A percentile compares a stretch with the other conserved stretches of the same genome.
These are phyloP conservation scores for Callipepla squamata DNA, from an alignment of 2,113 vertebrate genomes.

Conservation along the genomic window DNA sequence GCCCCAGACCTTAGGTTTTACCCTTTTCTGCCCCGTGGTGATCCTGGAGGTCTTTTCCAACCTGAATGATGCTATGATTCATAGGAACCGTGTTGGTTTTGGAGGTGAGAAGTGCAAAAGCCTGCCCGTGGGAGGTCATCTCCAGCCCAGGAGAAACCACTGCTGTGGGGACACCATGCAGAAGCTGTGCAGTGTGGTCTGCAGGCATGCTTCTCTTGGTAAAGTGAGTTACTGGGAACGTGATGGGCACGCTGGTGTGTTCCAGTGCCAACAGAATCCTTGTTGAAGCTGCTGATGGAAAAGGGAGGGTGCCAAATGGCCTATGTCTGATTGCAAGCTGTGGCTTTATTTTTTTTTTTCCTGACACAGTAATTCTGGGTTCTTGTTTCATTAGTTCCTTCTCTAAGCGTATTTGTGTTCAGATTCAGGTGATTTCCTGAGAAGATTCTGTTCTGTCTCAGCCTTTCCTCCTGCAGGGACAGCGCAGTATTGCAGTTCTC, in stretches of 20 bases:
- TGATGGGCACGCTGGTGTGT: not conserved
- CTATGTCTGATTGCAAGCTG: not conserved
- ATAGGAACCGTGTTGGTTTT: fast-evolving
- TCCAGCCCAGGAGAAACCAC: too few species aligned
- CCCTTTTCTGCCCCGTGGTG: too few species aligned
- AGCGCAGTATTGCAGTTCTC: not conserved
- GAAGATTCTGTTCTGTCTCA: not conserved
- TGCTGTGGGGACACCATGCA: fast-evolving
- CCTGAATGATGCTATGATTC: too few species aligned
- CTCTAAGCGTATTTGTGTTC: not conserved
- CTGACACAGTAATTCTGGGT: not conserved
- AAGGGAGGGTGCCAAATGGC: not conserved
- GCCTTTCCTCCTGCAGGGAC: not conserved
- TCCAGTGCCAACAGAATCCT: not conserved
- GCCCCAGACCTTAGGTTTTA: too few species aligned
- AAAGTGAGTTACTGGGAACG: not conserved
- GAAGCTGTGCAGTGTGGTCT: not conserved
- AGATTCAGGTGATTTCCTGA: not conserved
- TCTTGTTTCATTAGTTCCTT: not conserved
- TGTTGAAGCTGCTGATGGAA: not conserved
- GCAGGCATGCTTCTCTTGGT: not conserved
- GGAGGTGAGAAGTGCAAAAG: not conserved
- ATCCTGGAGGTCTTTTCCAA: too few species aligned
- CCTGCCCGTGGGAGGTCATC: not conserved
- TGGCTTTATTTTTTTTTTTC: not conserved